phyloP scores from a whole-genome alignment of 2,113 vertebrate species.

The Calidris pugnax region DNA sequence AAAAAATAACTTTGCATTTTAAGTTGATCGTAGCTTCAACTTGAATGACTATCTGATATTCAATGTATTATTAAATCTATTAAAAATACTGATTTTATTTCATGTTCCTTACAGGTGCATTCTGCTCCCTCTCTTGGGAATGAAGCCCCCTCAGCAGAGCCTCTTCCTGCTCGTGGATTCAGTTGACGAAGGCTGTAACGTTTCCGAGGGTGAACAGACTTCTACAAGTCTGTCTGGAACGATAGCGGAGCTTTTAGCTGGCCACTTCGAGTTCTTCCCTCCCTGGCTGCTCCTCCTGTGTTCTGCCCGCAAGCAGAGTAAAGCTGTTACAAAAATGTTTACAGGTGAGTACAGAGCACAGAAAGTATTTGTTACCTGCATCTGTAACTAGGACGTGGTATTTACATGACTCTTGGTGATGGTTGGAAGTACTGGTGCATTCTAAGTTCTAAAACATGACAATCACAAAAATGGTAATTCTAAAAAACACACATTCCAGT shows the following conservation, averaged over 20 bases:
- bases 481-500: not conserved
- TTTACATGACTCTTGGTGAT: not conserved
- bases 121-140: conserved; percentile 88
- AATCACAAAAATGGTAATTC: not conserved
- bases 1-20: not conserved
- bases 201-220: conserved; percentile 82
- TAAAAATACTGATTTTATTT: not conserved
- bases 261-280: conserved; percentile 93
- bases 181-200: conserved; percentile 88
- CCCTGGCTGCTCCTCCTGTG: conserved; percentile 95
- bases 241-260: conserved; percentile 91
- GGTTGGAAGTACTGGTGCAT: not conserved
- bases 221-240: conserved; percentile 83
- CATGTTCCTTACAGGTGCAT: conserved; percentile 81
- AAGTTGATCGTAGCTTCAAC: not conserved
- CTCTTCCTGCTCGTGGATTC: conserved; percentile 93
- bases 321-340: conserved; percentile 95
- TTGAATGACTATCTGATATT: not conserved
- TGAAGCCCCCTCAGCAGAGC: conserved; percentile 88
- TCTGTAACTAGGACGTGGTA: fast-evolving
- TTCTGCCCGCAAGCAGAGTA: conserved; percentile 94
- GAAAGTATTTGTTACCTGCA: not conserved
- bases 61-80: not conserved
- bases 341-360: conserved; percentile 80
- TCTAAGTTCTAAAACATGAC: not conserved